These are phyloP conservation scores for Thelaira solivaga DNA, from an alignment of 2,888 invertebrate genomes.

Conservation along the genomic window DNA sequence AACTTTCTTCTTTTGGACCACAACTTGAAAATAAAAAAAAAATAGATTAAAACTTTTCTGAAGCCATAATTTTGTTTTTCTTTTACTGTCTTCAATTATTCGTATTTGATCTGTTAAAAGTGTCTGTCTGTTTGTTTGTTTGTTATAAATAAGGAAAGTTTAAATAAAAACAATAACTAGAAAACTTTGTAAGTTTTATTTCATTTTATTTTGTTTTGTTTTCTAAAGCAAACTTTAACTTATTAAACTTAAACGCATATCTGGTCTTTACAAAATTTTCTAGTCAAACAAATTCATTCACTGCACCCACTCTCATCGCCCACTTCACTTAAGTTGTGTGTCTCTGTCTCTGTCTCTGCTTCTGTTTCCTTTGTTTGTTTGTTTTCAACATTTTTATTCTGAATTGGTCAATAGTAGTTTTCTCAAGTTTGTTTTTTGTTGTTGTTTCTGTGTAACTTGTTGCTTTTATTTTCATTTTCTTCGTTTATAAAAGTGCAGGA, in stretches of 20 bases:
- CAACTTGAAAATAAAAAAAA: too few species aligned
- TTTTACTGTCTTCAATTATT: background rate
- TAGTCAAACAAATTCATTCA: background rate
- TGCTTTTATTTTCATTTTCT: background rate
- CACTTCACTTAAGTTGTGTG: too few species aligned
- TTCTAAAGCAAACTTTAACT: background rate
- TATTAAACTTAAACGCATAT: background rate
- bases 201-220: background rate
- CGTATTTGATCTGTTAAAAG: background rate
- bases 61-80: too few species aligned
- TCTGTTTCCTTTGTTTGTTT: background rate
- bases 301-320: too few species aligned
- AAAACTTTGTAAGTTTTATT: constrained; percentile 7
- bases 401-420: constrained; percentile 10
- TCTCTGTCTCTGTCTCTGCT: background rate
- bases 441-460: background rate
- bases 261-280: background rate
- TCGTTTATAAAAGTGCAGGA: background rate
- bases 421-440: background rate
- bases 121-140: background rate
- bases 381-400: background rate
- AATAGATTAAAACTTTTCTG: too few species aligned
- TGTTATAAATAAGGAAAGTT: background rate
- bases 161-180: constrained; percentile 7
- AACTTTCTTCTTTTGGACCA: too few species aligned